Evolutionary conservation across 2,888 invertebrate species (phyloP).

Genomic region (Resseliella maxima): DNA sequence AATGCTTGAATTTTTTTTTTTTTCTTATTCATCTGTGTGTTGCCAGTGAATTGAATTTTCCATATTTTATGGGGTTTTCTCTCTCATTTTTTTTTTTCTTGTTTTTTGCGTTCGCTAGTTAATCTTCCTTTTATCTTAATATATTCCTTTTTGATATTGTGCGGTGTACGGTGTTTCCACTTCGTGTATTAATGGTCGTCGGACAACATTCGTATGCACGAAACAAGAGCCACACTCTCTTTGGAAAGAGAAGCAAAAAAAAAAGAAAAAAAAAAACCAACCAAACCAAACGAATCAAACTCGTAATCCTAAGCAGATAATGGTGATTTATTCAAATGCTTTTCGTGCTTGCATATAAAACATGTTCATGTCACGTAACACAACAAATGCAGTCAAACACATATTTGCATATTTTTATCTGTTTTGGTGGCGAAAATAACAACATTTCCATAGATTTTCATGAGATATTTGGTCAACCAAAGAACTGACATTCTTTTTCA

Average conservation of each 20-base stretch:
- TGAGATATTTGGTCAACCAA: too few relatives aligned
- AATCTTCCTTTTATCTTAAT: slow-evolving; percentile 49
- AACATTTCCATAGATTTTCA: too few relatives aligned
- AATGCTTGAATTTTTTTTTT: slow-evolving; percentile 43
- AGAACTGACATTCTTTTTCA: too few relatives aligned
- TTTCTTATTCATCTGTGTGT: too few relatives aligned
- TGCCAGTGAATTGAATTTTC: slow-evolving; percentile 19
- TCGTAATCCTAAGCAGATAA: slow-evolving; percentile 29
- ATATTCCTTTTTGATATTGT: slow-evolving; percentile 23
- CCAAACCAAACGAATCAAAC: not conserved
- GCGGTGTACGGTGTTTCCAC: too few relatives aligned
- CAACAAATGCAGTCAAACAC: not conserved
- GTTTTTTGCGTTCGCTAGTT: not conserved
- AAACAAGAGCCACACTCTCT: too few relatives aligned
- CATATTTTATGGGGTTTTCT: not conserved
- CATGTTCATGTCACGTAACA: not conserved
- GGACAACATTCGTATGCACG: not conserved
- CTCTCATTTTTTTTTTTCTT: not conserved
- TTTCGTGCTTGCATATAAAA: not conserved
- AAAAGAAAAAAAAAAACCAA: too few relatives aligned
- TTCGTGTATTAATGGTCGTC: too few relatives aligned
- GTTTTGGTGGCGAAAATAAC: not conserved
- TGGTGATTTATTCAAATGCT: slow-evolving; percentile 37
- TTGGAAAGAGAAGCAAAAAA: too few relatives aligned
- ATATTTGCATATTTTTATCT: not conserved